Evolutionary conservation across 2,888 invertebrate genomes (phyloP).

Genomic region (Hirtodrosophila trivittata): DNA sequence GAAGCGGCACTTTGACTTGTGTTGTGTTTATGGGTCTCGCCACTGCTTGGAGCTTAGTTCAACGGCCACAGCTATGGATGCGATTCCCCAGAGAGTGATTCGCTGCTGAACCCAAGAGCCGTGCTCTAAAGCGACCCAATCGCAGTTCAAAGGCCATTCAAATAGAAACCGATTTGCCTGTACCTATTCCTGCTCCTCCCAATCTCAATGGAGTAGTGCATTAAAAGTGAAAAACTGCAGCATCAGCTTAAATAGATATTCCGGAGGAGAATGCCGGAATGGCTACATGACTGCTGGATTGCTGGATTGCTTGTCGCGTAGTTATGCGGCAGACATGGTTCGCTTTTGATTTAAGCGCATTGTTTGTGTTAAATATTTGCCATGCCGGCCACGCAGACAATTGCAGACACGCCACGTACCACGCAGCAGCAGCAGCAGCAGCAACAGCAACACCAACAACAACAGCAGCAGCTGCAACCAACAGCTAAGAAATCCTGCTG

Average conservation of each 20-base stretch:
- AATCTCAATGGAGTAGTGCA: constrained; percentile 29
- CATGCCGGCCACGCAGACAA: constrained; percentile 76
- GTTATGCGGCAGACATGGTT: constrained; percentile 71
- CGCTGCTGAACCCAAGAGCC: constrained; percentile 44
- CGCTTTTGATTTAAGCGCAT: constrained; percentile 77
- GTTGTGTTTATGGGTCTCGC: constrained; percentile 64
- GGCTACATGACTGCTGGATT: constrained; percentile 15
- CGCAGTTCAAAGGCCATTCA: constrained; percentile 62
- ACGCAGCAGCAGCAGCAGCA: constrained; percentile 66
- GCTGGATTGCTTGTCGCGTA: constrained; percentile 51
- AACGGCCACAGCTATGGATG: constrained; percentile 63
- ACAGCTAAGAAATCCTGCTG: constrained; percentile 20
- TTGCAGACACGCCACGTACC: constrained; percentile 64
- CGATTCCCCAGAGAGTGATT: constrained; percentile 71
- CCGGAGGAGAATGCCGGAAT: constrained; percentile 14
- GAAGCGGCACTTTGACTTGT: constrained; percentile 42
- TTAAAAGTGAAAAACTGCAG: constrained; percentile 46
- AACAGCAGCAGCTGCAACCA: constrained; percentile 67
- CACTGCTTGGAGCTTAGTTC: constrained; percentile 49
- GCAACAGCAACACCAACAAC: constrained; percentile 28
- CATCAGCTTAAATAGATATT: constrained; percentile 68
- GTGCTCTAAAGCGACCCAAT: constrained; percentile 14
- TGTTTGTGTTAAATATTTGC: constrained; percentile 77
- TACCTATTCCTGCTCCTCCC: constrained; percentile 2
- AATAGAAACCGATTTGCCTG: constrained; percentile 69